Conservation (phyloP, 2,888 invertebrate species). For the Cataglyphis altisquamis region DNA sequence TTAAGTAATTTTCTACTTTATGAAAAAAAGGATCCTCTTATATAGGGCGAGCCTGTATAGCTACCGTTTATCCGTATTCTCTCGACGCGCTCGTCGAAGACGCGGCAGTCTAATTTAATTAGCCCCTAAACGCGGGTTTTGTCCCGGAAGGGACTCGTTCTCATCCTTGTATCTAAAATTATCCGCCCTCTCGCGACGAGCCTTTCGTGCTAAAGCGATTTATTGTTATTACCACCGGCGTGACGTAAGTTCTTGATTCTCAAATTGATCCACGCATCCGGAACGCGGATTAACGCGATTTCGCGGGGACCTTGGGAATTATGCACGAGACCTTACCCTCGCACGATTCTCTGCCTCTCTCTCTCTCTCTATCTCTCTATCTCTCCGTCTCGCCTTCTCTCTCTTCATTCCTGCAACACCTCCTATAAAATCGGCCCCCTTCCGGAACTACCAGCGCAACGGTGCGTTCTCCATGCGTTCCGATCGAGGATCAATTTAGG, state of each 20-base stretch:
- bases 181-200: conserved; percentile 19
- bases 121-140: conserved; percentile 29
- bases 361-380: not conserved
- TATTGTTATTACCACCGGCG: conserved; percentile 32
- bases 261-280: conserved; percentile 50
- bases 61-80: conserved; percentile 15
- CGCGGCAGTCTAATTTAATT: conserved; percentile 28
- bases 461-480: conserved; percentile 56
- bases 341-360: not conserved
- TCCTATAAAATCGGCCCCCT: conserved; percentile 46
- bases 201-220: conserved; percentile 23
- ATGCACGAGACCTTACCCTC: conserved; percentile 72
- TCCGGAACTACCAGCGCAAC: conserved; percentile 23
- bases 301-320: conserved; percentile 67
- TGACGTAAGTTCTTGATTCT: conserved; percentile 42
- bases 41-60: not conserved
- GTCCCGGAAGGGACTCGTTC: conserved; percentile 13
- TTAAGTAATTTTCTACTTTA: conserved; percentile 55
- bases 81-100: conserved; percentile 30
- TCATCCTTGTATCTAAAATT: conserved; percentile 25
- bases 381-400: conserved; percentile 16
- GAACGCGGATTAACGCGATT: conserved; percentile 70
- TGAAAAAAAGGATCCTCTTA: conserved; percentile 39
- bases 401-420: conserved; percentile 24
- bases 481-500: conserved; percentile 85